Evolutionary conservation across 1,140 invertebrate species (phyloP).

Genomic region (Helicoverpa zea): DNA sequence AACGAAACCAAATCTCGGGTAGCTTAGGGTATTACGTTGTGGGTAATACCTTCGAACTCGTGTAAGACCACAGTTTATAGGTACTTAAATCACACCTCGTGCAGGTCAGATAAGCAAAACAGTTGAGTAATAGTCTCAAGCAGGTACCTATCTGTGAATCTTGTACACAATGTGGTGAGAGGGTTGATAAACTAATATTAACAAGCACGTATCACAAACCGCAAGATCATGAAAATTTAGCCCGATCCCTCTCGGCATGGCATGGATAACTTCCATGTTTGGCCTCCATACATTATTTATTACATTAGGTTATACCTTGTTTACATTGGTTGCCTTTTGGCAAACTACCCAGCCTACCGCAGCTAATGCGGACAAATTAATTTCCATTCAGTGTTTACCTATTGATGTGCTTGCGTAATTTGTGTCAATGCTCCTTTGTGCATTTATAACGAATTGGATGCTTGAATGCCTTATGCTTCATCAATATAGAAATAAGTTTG

Average conservation of each 20-base stretch:
- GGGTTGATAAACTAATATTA: conserved; percentile 84
- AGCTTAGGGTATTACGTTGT: conserved; percentile 2
- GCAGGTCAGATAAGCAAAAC: conserved; percentile 41
- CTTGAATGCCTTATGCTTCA: conserved; percentile 30
- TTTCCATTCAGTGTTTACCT: conserved; percentile 57
- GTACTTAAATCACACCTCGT: conserved; percentile 21
- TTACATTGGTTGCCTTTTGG: conserved; percentile 73
- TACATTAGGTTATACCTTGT: conserved; percentile 77
- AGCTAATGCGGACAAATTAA: conserved; percentile 63
- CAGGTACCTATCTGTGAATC: conserved; percentile 68
- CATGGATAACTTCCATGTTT: conserved; percentile 80
- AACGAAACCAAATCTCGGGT: background rate
- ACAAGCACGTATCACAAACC: conserved; percentile 79
- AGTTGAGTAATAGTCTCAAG: conserved; percentile 54
- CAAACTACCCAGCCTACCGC: conserved; percentile 62
- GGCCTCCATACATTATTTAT: conserved; percentile 82
- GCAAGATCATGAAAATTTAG: conserved; percentile 84
- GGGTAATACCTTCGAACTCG: background rate
- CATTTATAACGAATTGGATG: conserved; percentile 45
- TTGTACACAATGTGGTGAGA: conserved; percentile 71
- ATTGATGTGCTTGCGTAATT: conserved; percentile 54
- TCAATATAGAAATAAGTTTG: conserved; percentile 14
- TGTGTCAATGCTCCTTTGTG: conserved; percentile 46
- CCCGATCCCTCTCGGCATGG: conserved; percentile 74
- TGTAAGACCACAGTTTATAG: conserved; percentile 5